These are phyloP conservation scores for Platysternon megacephalum DNA, from an alignment of 2,113 vertebrate genomes.

Conservation along the genomic window DNA sequence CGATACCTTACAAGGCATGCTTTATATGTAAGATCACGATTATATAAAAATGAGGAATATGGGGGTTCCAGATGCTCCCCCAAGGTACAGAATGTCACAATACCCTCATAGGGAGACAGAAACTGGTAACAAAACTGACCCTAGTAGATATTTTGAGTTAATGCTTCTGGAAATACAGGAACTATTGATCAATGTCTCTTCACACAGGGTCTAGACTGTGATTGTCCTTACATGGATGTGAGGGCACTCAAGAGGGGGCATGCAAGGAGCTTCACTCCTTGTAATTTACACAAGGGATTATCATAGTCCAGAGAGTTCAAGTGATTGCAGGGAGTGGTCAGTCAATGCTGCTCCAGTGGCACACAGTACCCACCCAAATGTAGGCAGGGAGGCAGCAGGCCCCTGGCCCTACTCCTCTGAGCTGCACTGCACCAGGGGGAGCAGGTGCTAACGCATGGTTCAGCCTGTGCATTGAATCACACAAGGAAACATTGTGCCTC, in stretches of 20 bases:
- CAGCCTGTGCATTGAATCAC: neutral
- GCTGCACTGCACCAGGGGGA: accelerated
- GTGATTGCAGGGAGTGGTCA: neutral
- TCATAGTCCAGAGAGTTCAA: neutral
- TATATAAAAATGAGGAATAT: too few species aligned
- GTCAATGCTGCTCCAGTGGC: neutral
- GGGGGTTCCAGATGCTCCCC: too few species aligned
- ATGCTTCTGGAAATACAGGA: neutral
- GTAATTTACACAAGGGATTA: neutral
- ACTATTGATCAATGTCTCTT: neutral
- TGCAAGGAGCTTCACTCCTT: neutral
- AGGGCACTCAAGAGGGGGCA: neutral
- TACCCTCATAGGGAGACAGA: neutral
- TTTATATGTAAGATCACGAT: too few species aligned
- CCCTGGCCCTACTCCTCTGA: neutral
- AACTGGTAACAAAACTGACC: neutral
- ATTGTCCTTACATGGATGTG: neutral
- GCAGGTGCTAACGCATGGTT: neutral
- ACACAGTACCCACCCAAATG: neutral
- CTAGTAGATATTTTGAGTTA: neutral
- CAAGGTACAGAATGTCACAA: too few species aligned
- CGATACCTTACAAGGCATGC: too few species aligned
- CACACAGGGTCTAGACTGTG: neutral
- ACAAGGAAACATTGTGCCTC: neutral
- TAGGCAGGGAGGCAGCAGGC: neutral